phyloP scores from a whole-genome alignment of 2,797 vertebrate species.

The Gephyroberyx darwinii region DNA sequence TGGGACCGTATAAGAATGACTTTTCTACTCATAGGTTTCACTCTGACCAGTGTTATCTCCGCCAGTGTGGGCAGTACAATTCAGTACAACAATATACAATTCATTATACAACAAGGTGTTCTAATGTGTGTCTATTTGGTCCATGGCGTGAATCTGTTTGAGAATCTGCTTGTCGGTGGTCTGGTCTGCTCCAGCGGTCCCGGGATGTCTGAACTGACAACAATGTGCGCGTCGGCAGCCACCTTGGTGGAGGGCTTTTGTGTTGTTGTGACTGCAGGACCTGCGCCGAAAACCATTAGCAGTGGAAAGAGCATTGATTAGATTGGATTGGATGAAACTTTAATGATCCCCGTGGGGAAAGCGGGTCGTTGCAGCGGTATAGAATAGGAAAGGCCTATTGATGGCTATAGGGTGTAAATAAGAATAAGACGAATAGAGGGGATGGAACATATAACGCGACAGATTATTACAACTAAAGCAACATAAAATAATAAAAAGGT shows the following conservation, averaged over 20 bases:
- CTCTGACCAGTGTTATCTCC: no score
- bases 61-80: neutral
- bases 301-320: no score
- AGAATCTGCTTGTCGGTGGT: slow-evolving; percentile 1
- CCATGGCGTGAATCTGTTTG: slow-evolving; percentile 14
- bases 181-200: slow-evolving; percentile 8
- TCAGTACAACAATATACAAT: neutral
- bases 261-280: slow-evolving; percentile 19
- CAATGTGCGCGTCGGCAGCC: slow-evolving; percentile 46
- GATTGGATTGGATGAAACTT: no score
- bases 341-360: no score
- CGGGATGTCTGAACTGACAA: slow-evolving; percentile 57
- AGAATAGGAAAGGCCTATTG: no score
- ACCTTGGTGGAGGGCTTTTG: slow-evolving; percentile 24
- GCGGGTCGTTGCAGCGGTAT: no score
- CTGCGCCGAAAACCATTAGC: neutral
- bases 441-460: slow-evolving; percentile 1
- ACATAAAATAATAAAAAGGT: no score
- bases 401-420: neutral
- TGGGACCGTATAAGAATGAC: no score
- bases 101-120: neutral
- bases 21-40: no score
- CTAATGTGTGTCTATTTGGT: slow-evolving; percentile 11
- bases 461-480: no score
- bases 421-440: no score